Evolutionary conservation across 2,888 invertebrate genomes (phyloP).

Genomic region (Patella ulyssiponensis): DNA sequence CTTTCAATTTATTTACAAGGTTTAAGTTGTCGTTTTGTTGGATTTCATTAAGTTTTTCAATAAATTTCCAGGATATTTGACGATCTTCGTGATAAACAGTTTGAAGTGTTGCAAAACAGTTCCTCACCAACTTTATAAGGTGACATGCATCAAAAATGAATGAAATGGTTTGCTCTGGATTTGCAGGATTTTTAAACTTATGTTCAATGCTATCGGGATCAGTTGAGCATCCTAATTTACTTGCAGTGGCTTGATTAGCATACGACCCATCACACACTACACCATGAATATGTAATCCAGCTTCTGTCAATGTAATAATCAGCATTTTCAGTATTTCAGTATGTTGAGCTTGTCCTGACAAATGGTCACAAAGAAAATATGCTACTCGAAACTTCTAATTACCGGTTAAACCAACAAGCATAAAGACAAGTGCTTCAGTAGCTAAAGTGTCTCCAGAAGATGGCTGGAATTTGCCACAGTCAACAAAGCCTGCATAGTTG

Average conservation of each 20-base stretch:
- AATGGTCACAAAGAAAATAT: slow-evolving; percentile 10
- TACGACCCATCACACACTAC: too few relatives aligned
- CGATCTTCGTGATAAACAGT: background rate
- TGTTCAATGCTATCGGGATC: background rate
- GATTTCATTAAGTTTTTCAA: background rate
- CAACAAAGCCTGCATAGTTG: slow-evolving; percentile 4
- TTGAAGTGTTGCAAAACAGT: background rate
- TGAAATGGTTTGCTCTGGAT: too few relatives aligned
- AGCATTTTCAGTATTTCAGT: too few relatives aligned
- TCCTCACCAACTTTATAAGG: background rate
- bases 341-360: background rate
- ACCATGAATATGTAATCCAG: slow-evolving; percentile 11
- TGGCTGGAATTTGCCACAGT: background rate
- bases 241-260: background rate
- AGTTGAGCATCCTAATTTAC: background rate
- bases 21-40: background rate
- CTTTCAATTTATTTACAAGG: background rate
- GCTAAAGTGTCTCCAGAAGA: background rate
- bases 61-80: background rate
- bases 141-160: background rate
- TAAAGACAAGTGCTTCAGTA: slow-evolving; percentile 12
- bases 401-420: slow-evolving; percentile 12
- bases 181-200: background rate
- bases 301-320: slow-evolving; percentile 1
- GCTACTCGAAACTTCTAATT: slow-evolving; percentile 17